These are phyloP conservation scores for Acanthiza pusilla DNA, from an alignment of 2,797 vertebrate species.

Conservation along the genomic window DNA sequence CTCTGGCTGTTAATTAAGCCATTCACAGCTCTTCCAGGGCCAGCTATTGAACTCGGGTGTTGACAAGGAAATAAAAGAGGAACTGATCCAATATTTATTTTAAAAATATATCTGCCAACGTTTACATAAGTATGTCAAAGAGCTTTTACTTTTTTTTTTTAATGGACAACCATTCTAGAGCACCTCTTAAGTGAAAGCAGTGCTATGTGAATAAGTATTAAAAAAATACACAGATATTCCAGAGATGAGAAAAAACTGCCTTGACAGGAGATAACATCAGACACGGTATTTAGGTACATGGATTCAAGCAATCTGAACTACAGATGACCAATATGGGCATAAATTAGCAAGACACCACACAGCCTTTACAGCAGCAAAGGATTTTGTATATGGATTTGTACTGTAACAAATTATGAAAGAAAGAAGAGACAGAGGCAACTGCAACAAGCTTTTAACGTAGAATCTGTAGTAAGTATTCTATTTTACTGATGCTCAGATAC, in stretches of 20 bases:
- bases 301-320: neutral
- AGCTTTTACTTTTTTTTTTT: neutral
- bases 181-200: neutral
- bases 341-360: neutral
- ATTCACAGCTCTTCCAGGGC: slow-evolving; percentile 6
- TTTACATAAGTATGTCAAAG: neutral
- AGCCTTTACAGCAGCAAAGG: neutral
- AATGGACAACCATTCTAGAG: neutral
- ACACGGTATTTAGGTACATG: neutral
- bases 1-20: slow-evolving; percentile 32
- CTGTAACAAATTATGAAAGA: neutral
- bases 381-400: neutral
- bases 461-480: neutral
- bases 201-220: neutral
- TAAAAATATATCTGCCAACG: neutral
- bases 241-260: neutral
- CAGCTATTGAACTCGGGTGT: neutral
- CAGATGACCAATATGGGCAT: neutral
- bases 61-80: slow-evolving; percentile 17
- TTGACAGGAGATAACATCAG: neutral
- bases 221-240: neutral
- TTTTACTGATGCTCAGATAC: neutral
- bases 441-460: neutral
- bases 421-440: neutral
- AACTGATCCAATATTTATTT: slow-evolving; percentile 7